A percentile compares a stretch with the other conserved stretches of the same genome.
These are phyloP conservation scores for Notolabrus celidotus DNA, from an alignment of 2,797 vertebrate species.

Conservation along the genomic window DNA sequence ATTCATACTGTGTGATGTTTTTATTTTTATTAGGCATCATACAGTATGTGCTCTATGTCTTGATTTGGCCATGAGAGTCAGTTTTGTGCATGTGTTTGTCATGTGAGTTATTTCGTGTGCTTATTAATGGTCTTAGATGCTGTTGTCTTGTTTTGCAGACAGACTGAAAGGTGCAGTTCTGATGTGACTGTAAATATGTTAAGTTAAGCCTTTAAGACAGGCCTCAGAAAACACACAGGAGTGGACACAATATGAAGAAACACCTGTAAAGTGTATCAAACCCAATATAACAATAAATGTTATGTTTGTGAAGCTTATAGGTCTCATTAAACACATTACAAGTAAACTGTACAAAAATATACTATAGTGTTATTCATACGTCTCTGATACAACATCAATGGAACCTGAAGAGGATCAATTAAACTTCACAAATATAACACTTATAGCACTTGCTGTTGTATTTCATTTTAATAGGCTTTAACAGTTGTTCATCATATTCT, in stretches of 20 bases:
- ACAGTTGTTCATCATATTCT: slow-evolving; percentile 35
- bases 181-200: neutral
- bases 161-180: slow-evolving; percentile 57
- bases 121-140: slow-evolving; percentile 29
- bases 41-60: slow-evolving; percentile 20
- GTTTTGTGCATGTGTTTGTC: slow-evolving; percentile 48
- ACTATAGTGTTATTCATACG: neutral
- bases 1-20: slow-evolving; percentile 29
- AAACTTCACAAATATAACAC: slow-evolving; percentile 42
- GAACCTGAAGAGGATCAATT: slow-evolving; percentile 14
- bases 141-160: slow-evolving; percentile 61
- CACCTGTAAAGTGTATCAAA: slow-evolving; percentile 23
- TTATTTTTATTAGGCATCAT: slow-evolving; percentile 32
- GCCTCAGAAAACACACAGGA: neutral
- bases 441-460: slow-evolving; percentile 33
- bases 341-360: neutral
- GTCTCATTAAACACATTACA: neutral
- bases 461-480: slow-evolving; percentile 25
- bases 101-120: slow-evolving; percentile 30
- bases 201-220: neutral
- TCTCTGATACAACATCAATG: neutral
- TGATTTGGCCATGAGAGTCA: slow-evolving; percentile 31
- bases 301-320: slow-evolving; percentile 25
- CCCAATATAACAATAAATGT: slow-evolving; percentile 34
- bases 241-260: slow-evolving; percentile 26